These are phyloP conservation scores for Chelonoidis abingdonii DNA, from an alignment of 2,113 vertebrate species.

Conservation along the genomic window DNA sequence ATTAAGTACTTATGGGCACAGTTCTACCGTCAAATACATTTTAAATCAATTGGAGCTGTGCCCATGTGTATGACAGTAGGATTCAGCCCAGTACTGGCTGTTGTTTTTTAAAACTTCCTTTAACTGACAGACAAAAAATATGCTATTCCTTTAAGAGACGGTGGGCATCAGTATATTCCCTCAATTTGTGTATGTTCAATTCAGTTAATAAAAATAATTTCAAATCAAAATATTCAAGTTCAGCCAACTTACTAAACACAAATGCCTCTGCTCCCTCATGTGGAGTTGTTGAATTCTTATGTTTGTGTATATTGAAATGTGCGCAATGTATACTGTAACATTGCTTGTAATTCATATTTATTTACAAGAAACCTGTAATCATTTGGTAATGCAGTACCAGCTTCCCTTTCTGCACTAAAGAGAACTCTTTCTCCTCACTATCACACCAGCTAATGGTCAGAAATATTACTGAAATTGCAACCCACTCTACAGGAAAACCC, in stretches of 20 bases:
- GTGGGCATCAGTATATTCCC: background rate
- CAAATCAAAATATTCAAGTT: background rate
- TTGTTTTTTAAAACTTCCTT: slow-evolving; percentile 5
- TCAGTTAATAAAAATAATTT: background rate
- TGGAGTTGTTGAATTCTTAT: background rate
- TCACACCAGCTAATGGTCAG: background rate
- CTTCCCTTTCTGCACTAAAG: background rate
- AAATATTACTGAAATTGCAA: background rate
- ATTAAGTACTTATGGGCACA: background rate
- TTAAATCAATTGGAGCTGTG: background rate
- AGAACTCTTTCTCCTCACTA: background rate
- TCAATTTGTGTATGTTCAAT: background rate
- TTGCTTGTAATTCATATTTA: slow-evolving; percentile 10
- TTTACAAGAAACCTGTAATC: background rate
- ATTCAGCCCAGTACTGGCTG: background rate
- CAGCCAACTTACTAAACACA: background rate
- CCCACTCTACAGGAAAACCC: background rate
- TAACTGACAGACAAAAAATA: background rate
- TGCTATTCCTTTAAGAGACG: background rate
- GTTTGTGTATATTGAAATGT: background rate
- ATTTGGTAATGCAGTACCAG: background rate
- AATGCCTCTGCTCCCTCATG: background rate
- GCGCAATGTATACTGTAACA: background rate
- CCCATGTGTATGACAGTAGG: background rate
- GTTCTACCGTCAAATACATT: background rate